Evolutionary conservation across 2,888 invertebrate genomes (phyloP), one percentile per base, ranked within the genome.

Genomic region (Cephus pulcher): DNA sequence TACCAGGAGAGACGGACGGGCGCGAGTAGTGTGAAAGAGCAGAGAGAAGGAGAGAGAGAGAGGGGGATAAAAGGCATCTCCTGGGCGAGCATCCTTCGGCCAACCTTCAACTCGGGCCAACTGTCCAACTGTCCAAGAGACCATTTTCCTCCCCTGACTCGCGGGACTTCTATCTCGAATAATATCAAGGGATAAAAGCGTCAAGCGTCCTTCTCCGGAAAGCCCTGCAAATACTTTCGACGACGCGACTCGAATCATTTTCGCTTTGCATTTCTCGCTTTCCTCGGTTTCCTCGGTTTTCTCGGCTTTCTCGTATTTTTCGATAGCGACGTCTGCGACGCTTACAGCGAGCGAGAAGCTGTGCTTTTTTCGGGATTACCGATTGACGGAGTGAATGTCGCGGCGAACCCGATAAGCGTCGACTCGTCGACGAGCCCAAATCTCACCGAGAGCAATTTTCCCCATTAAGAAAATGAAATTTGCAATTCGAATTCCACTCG

Each of bases 381-480:
- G 40, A 40, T 40, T 40, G 40, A 40, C 40, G 15, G 40, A 40
- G 40, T 40, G 40, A 40, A 40, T 40, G 40, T 40, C 40, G 40
- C 40, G 40, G 15, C 15, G 40, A 40, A 40, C 40, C 40, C 40
- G 40, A 40, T 40, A 40, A 40, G 40, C 40, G 40, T 40, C 40
- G 15, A 40, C 40, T 40, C 15, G 15, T 11, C 11, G 30, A 70
- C 32, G 70, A 15, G 12, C 33, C 32, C n/a, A 70, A 33, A 70
- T 70, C 30, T 70, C 70, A 11, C 70, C 70, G 30, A 11, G 70
- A 70, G 34, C 12, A 30, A 74, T 74, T 79, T 70, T 70, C 74
- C 83, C 86, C 90, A 89, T 89, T 89, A 89, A 86, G 86, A 85
- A 89, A 87, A 89, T 89, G 88, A 89, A 88, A 88, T 88, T 87